Base-by-base conservation (phyloP, 2,888 invertebrate genomes). In the Drosophila flavopinicola region DNA sequence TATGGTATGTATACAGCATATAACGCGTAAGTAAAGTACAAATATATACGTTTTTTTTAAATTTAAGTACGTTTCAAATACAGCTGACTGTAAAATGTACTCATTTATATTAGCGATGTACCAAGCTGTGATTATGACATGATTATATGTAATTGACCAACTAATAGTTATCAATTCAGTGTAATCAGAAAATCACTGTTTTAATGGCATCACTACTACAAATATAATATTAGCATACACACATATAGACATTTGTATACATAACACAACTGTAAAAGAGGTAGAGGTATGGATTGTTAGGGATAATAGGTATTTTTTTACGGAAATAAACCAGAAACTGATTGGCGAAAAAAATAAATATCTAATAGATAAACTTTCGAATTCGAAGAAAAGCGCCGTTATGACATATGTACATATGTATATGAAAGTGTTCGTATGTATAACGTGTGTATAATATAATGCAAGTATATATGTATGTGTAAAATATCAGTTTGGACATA, bases 331-430 rank as follows among this genome's bases (percentile, higher is more conserved):
- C 30, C 30, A 32, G 13, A 7, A 23, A 39, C 24, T 51, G 24
- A 11, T 25, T 41, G 38, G 15, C 11, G 17, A 11, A 11, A 30
- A 17, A 3, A 27, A 20, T 47, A 32, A 53, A 42, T 37, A 25
- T 32, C 6, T 9, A 47, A 38, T n/a, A n/a, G 17, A 45, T 38
- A 6, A 13, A 23, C 15, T 13, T 4, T 32, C 20, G n/a, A 30
- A 51, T 27, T 10, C 9, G 17, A 7, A 37, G 32, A 29, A 17
- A 48, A 38, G 24, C 37, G 51, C 17, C 32, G 32, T 6, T 38
- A 29, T 6, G 11, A 27, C 25, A 24, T 45, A 29, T 20, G 17
- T 45, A 37, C 25, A 45, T 35, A 20, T 23, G 23, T 6, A 29
- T 13, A n/a, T 17, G 15, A 9, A 10, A 13, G 5, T 3, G 17